Evolutionary conservation across 2,113 vertebrate species (phyloP), one percentile per base, ranked within the genome.

Genomic region (Callionymus lyra): DNA sequence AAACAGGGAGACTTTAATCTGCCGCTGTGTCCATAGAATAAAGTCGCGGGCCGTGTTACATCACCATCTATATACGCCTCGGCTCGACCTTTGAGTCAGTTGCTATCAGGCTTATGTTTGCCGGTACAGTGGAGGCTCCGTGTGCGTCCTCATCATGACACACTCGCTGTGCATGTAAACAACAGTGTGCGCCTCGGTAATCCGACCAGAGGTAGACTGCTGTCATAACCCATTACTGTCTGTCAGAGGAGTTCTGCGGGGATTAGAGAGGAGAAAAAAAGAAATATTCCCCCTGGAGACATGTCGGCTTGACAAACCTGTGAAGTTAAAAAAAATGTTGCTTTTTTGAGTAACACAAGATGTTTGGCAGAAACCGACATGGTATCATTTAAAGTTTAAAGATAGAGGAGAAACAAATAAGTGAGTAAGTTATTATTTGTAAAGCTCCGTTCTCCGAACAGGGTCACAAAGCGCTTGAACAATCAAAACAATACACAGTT

Each of bases 151-250:
- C 31, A 50, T 47, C 27, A 19, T 52, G 53, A 64, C 44, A 33
- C n/a, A 50, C 46, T 52, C 59, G 62, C 41, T 62, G 47, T 66
- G 64, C 64, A 47, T 68, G 65, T 52, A 66, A 71, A 64, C 65
- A 76, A 64, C 33, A 46, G 38, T 49, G 52, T 58, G 59, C 49
- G 56, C 40, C 53, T 42, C 50, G 48, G 51, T 63, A 72, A 72
- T 65, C 72, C 57, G 37, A 50, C 47, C 61, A 62, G 62, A 72
- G 52, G 62, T 74, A 60, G 57, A 64, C 44, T 54, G 51, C 67
- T 73, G 59, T 67, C 67, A 68, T 49, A 68, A 37, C 49, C 48
- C 52, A 50, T 75, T 62, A 67, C 59, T 56, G 32, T 75, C 62
- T 53, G 65, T 69, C 62, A 50, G 44, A 12, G 14, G 12, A 16